Base-by-base conservation (phyloP, 2,888 invertebrate genomes). In the Acronicta alni region DNA sequence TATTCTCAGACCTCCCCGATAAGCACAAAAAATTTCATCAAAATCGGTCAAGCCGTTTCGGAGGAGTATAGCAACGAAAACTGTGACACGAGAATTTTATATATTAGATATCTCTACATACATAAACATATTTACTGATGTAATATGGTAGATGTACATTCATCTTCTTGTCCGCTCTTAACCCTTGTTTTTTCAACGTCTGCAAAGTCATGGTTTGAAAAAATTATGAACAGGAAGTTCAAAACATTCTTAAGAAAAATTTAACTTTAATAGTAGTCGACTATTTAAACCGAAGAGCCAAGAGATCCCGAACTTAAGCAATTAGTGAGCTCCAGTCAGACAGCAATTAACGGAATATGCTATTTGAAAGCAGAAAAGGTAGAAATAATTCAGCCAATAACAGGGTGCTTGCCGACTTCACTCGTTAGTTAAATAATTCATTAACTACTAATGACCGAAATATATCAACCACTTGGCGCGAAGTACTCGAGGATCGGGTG, bases 261-360 rank as follows among this genome's bases (percentile, higher is more conserved):
- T 91, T 91, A 89, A 86, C 86, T 89, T 87, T 87, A 89, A 89
- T 88, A 89, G 88, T 89, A 91, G 86, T 90, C 89, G 80, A 89
- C 90, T 89, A 91, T 89, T 92, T 89, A 86, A 86, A 86, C 85
- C 85, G 80, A 85, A 85, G 87, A 88, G 90, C 87, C 85, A 90
- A 86, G 88, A 91, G 91, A 92, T 92, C 90, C 86, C 86, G 90
- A 93, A 93, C 92, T 93, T 93, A 92, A 92, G 93, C 93, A 93
- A 93, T 93, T 93, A 93, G 93, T 87, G 90, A 90, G 89, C 85
- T 89, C 87, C 83, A 92, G 89, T 89, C 91, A 89, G 92, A 93
- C 92, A 92, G 93, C 92, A 93, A 93, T 93, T 93, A 93, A 90
- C 88, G 89, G 82, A 89, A 90, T 90, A 90, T 91, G 91, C 89